Conservation (phyloP, 2,888 invertebrate species). For the Athalia circularis region DNA sequence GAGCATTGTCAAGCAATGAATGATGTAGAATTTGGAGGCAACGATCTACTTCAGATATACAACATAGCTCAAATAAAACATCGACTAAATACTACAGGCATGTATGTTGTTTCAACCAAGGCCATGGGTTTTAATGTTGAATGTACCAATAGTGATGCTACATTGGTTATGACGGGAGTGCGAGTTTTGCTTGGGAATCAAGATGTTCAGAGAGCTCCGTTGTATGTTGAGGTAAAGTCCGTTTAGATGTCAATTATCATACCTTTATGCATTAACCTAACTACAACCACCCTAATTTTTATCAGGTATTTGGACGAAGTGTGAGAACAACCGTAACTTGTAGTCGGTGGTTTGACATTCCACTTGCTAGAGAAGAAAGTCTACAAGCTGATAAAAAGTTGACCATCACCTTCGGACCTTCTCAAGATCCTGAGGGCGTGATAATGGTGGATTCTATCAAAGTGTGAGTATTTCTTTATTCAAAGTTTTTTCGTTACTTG, state of each 20-base stretch:
- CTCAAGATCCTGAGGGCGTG: constrained; percentile 90
- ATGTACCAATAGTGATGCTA: constrained; percentile 89
- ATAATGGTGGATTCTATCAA: constrained; percentile 96
- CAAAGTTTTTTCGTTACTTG: constrained; percentile 49
- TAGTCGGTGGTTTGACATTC: constrained; percentile 96
- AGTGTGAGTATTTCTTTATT: constrained; percentile 75
- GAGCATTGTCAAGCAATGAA: constrained; percentile 94
- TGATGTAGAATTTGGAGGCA: constrained; percentile 96
- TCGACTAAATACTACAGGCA: constrained; percentile 88
- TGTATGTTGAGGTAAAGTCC: constrained; percentile 80
- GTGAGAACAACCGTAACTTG: constrained; percentile 84
- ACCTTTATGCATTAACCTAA: constrained; percentile 50
- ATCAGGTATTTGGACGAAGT: constrained; percentile 82
- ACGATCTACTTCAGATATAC: constrained; percentile 95
- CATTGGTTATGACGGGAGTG: constrained; percentile 92
- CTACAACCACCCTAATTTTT: constrained; percentile 61
- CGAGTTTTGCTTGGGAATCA: constrained; percentile 91
- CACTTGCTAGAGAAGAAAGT: constrained; percentile 94
- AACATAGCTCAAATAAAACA: constrained; percentile 95
- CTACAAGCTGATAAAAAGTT: constrained; percentile 93
- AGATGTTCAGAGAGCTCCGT: constrained; percentile 86
- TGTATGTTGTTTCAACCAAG: constrained; percentile 96
- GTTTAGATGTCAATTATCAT: background rate
- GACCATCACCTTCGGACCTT: constrained; percentile 88
- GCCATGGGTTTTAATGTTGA: constrained; percentile 93